Evolutionary conservation across 2,113 vertebrate genomes (phyloP).

Genomic region (Onychorhynchus coronatus): DNA sequence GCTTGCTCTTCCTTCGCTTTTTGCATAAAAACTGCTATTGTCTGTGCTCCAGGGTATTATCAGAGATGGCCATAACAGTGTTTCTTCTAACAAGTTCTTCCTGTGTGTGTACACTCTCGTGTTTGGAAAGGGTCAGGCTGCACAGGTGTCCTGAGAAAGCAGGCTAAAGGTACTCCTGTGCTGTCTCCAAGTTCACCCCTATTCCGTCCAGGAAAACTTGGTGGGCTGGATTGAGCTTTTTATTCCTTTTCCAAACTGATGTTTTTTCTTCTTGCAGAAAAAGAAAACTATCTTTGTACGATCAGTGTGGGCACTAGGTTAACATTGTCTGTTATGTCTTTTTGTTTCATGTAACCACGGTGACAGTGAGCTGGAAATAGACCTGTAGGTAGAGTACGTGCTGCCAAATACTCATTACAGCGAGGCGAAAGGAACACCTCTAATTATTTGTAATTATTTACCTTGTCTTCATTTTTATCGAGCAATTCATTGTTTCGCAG

Average conservation of each 20-base stretch:
- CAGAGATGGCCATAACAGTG: not conserved
- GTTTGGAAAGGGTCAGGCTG: not conserved
- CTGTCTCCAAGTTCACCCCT: not conserved
- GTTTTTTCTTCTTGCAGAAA: not conserved
- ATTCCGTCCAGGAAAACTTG: not conserved
- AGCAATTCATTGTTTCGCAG: not conserved
- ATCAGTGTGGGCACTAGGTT: fast-evolving
- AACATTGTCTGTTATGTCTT: not conserved
- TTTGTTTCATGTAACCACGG: not conserved
- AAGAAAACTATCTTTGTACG: not conserved
- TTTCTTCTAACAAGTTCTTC: not conserved
- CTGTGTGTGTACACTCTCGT: fast-evolving
- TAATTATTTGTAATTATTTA: not conserved
- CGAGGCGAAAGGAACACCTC: fast-evolving
- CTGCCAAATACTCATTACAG: not conserved
- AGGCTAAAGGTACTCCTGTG: not conserved
- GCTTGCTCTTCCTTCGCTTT: not conserved
- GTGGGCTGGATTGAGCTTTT: not conserved
- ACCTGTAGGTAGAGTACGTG: not conserved
- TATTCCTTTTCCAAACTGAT: fast-evolving
- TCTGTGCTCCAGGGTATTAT: not conserved
- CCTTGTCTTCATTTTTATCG: not conserved
- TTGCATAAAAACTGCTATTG: fast-evolving
- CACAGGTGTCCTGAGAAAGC: not conserved
- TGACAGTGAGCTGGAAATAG: not conserved